Evolutionary conservation across 2,888 invertebrate genomes (phyloP).

Genomic region (Aromia moschata): DNA sequence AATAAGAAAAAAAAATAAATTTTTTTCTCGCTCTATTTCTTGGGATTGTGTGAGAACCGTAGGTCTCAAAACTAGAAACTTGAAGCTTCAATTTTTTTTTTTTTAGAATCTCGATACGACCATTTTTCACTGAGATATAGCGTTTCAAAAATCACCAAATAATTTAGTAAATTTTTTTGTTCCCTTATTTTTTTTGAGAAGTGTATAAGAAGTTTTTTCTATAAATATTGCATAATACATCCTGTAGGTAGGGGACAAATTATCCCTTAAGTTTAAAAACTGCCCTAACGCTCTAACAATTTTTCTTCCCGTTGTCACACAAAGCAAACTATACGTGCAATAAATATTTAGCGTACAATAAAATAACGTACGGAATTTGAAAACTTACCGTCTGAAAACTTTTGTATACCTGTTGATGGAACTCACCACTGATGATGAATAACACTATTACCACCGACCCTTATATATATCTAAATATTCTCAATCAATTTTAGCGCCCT

Average conservation of each 20-base stretch:
- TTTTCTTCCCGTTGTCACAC: too few species aligned
- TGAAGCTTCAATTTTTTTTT: background rate
- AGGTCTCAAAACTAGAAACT: background rate
- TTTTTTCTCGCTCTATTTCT: background rate
- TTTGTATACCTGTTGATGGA: constrained; percentile 38
- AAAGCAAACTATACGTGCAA: too few species aligned
- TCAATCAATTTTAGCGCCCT: constrained; percentile 51
- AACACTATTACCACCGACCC: constrained; percentile 42
- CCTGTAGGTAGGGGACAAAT: too few species aligned
- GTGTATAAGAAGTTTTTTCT: background rate
- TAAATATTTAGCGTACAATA: too few species aligned
- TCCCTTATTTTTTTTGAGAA: background rate
- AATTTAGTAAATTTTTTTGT: background rate
- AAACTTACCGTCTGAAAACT: too few species aligned
- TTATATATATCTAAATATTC: constrained; percentile 47
- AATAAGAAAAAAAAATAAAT: background rate
- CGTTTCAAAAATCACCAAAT: background rate
- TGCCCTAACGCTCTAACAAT: too few species aligned
- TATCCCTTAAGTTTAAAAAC: too few species aligned
- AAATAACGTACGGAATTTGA: too few species aligned
- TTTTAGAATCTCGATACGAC: background rate
- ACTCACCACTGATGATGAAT: constrained; percentile 38
- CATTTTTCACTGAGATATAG: background rate
- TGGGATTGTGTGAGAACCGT: background rate
- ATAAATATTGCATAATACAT: too few species aligned